Percentiles rank a stretch among this genome's conserved stretches.
These are phyloP conservation scores for Drosophila pandora DNA, from an alignment of 1,140 invertebrate species.

Conservation along the genomic window DNA sequence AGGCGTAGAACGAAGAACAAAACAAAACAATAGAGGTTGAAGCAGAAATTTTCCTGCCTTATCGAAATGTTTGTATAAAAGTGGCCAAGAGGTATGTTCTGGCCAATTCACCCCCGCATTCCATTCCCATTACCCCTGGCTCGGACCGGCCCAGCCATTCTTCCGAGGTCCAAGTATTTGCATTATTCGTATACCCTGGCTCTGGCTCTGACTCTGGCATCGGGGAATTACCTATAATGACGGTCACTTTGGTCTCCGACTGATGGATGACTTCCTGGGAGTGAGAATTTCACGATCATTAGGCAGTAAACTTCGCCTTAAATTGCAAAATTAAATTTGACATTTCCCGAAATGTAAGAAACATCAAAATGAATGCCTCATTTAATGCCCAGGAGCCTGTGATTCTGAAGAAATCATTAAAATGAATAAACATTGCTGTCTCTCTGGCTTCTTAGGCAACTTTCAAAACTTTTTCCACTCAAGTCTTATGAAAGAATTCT, in stretches of 20 bases:
- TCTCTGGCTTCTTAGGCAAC: no score
- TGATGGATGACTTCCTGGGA: constrained; percentile 42
- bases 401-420: neutral
- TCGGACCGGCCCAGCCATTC: neutral
- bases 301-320: constrained; percentile 17
- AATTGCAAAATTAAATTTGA: constrained; percentile 40
- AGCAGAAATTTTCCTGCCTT: constrained; percentile 54
- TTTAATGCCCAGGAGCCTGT: constrained; percentile 8
- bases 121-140: neutral
- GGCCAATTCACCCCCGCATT: neutral
- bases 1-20: constrained; percentile 11
- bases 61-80: constrained; percentile 31
- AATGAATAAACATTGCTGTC: neutral
- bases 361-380: constrained; percentile 8
- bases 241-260: constrained; percentile 26
- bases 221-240: constrained; percentile 52
- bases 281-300: constrained; percentile 43
- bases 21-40: constrained; percentile 5
- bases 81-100: neutral
- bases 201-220: constrained; percentile 23
- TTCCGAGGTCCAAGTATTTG: constrained; percentile 31
- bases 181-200: constrained; percentile 33
- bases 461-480: no score
- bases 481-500: no score
- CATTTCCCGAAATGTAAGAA: constrained; percentile 7